These are phyloP conservation scores for Myotis yumanensis DNA, from an alignment of 2,113 vertebrate species.

Conservation along the genomic window DNA sequence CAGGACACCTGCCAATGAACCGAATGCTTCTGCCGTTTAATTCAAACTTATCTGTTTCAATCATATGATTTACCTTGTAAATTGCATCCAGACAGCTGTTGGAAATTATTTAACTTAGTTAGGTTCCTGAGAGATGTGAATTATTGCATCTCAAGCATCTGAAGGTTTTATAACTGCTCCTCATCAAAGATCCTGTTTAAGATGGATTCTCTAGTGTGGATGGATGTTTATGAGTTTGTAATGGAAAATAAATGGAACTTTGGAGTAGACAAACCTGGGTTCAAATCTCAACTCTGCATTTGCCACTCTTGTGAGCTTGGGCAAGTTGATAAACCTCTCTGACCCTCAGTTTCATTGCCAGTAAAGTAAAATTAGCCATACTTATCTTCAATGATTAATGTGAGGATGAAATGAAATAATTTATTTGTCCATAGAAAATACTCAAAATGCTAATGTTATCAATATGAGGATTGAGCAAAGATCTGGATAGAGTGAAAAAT, in stretches of 20 bases:
- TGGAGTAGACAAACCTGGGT: background rate
- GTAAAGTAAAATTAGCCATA: background rate
- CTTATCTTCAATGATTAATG: background rate
- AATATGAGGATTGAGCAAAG: background rate
- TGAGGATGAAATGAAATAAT: background rate
- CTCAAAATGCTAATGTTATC: background rate
- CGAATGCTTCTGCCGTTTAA: background rate
- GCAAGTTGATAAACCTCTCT: background rate
- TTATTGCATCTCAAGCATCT: background rate
- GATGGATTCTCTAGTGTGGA: background rate
- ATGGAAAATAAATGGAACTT: background rate
- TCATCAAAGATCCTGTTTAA: background rate
- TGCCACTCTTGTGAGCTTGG: background rate
- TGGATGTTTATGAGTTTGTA: background rate
- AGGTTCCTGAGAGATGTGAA: background rate
- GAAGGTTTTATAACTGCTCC: background rate
- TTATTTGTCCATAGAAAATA: constrained; percentile 37
- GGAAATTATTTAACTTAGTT: constrained; percentile 10
- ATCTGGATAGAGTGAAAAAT: background rate
- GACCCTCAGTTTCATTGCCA: background rate
- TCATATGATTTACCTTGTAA: constrained; percentile 46
- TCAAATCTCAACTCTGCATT: constrained; percentile 4
- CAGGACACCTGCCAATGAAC: background rate
- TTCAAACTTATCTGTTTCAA: background rate
- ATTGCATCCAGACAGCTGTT: constrained; percentile 36